Conservation (phyloP, 1,140 invertebrate genomes). For the Micrasema minimum region DNA sequence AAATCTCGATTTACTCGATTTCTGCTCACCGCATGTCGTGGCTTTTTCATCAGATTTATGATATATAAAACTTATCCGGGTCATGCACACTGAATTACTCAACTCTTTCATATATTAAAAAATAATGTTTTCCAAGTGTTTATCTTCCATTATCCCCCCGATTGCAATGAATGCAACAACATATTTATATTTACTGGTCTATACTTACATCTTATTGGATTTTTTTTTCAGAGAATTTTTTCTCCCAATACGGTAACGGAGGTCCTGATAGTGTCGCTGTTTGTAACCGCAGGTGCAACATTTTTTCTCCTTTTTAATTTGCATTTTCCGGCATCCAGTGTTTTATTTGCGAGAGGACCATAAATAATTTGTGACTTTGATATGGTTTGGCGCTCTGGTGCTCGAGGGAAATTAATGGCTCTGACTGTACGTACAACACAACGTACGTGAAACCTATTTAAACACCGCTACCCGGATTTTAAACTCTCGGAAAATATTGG, state of each 20-base stretch:
- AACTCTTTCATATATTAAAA: no score
- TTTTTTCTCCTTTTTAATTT: slow-evolving; percentile 49
- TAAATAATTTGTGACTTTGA: slow-evolving; percentile 54
- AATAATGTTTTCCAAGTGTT: no score
- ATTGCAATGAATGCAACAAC: no score
- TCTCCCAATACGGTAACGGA: no score
- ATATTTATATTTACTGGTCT: no score
- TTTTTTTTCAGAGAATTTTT: no score
- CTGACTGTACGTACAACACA: neutral
- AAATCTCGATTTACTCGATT: no score
- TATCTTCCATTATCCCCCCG: no score
- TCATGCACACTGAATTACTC: no score
- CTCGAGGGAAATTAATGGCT: slow-evolving; percentile 49
- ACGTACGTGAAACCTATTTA: slow-evolving; percentile 22
- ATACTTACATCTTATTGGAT: no score
- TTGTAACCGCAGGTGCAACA: slow-evolving; percentile 30
- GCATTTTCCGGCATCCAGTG: slow-evolving; percentile 42
- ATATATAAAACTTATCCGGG: slow-evolving; percentile 1
- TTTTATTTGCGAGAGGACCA: slow-evolving; percentile 47
- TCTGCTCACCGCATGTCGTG: slow-evolving; percentile 15
- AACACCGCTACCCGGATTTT: slow-evolving; percentile 7
- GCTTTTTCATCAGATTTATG: neutral
- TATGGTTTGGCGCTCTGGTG: slow-evolving; percentile 50
- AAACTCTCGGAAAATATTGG: neutral
- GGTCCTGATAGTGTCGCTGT: neutral